Percentiles rank a stretch among this genome's conserved stretches.
Conservation (phyloP, 2,113 vertebrate species). For the Coptodon bakossiorum region DNA sequence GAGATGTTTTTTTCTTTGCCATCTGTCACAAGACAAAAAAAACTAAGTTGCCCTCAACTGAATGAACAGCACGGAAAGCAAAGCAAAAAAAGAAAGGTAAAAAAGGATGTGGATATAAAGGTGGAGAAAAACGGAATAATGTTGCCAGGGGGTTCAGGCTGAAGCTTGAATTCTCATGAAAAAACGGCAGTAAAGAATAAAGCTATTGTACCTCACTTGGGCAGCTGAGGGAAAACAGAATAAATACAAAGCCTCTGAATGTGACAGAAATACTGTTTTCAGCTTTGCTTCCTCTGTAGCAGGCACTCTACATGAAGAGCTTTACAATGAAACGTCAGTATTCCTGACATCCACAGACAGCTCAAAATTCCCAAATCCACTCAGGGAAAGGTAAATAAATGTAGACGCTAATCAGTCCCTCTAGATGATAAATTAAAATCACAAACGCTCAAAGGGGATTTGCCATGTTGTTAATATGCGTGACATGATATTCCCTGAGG, state of each 20-base stretch:
- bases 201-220: not conserved
- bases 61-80: not conserved
- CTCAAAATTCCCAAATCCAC: not conserved
- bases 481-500: not conserved
- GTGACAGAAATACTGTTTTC: not conserved
- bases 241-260: conserved; percentile 30
- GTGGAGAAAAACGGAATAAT: not conserved
- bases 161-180: not conserved
- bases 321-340: not conserved
- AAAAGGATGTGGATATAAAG: not conserved
- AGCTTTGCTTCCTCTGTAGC: not conserved
- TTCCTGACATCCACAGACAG: not conserved
- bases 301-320: not conserved
- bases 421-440: not conserved
- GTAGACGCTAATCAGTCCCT: not conserved
- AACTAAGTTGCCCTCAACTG: not conserved
- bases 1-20: not conserved
- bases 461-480: not conserved
- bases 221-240: conserved; percentile 34
- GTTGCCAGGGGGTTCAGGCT: conserved; percentile 12
- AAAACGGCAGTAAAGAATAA: conserved; percentile 8
- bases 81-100: not conserved
- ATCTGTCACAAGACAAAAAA: not conserved
- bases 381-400: not conserved
- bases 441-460: not conserved